Percentiles rank a stretch among this genome's conserved stretches.
These are phyloP conservation scores for Sminthurinus aureus DNA, from an alignment of 2,888 invertebrate species.

Conservation along the genomic window DNA sequence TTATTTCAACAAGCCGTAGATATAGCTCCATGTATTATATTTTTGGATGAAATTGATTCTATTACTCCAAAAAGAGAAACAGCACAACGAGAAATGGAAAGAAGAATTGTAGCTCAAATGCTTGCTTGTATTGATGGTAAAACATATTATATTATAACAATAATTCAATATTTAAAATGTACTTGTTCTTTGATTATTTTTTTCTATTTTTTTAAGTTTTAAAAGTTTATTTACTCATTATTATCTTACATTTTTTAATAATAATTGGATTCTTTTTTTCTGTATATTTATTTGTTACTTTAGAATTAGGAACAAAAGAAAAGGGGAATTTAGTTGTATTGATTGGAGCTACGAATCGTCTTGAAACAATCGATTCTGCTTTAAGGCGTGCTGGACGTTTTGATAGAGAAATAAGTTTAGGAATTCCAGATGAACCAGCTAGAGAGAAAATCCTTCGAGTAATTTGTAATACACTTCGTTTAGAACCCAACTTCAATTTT, in stretches of 20 bases:
- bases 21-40: constrained; percentile 82
- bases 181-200: background rate
- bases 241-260: no score
- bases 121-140: constrained; percentile 86
- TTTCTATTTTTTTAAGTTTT: background rate
- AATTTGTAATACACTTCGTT: constrained; percentile 74
- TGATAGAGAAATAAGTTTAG: constrained; percentile 91
- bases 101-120: constrained; percentile 92
- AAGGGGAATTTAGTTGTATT: constrained; percentile 76
- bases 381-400: constrained; percentile 90
- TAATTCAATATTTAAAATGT: constrained; percentile 52
- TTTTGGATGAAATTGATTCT: constrained; percentile 98
- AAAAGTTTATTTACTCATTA: no score
- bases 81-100: constrained; percentile 95
- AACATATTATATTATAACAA: constrained; percentile 60
- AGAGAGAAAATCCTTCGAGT: constrained; percentile 79
- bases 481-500: constrained; percentile 76
- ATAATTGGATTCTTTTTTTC: no score
- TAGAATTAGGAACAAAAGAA: constrained; percentile 67
- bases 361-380: constrained; percentile 91
- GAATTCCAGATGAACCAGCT: constrained; percentile 87
- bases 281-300: no score
- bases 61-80: constrained; percentile 88
- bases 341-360: constrained; percentile 94
- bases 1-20: constrained; percentile 84